Base-by-base conservation (phyloP, 2,888 invertebrate genomes). In the Oligia fasciuncula region DNA sequence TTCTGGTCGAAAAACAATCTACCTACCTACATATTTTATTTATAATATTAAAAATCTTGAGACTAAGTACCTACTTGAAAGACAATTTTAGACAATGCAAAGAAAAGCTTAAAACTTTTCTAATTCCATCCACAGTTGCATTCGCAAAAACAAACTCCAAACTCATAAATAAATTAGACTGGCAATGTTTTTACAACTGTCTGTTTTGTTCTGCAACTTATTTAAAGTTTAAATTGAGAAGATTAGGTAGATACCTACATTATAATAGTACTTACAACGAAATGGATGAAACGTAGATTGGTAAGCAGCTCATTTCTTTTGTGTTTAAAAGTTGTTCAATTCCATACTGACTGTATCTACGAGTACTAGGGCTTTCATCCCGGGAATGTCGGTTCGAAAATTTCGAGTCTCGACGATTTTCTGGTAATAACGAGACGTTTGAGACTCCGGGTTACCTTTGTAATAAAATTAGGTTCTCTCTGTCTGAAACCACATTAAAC, bases 151-250 rank as follows among this genome's bases (percentile, higher is more conserved):
- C 6, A 49, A 76, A 81, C 4, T 67, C 46, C n/a, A 11, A 73
- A 62, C 60, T 40, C 60, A 72, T 74, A 78, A 83, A 86, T 84
- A 86, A 75, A 70, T 86, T 73, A 73, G 0, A 60, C 62, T n/a
- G 4, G 40, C 69, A 71, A 70, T 72, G 35, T 62, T 66, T 76
- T 65, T 35, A 43, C 11, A 85, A 60, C 57, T 67, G 11, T 62
- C n/a, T 19, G 54, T 11, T 11, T 2, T 62, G 65, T 67, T 54
- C 19, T 60, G 66, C 49, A 75, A 72, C 49, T 62, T 69, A 72
- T 66, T 77, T 57, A 78, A 84, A 79, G 9, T 84, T 86, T 63
- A 84, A 84, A 85, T 72, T 82, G 60, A 85, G 54, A 43, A 67
- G 40, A 75, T 83, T 40, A 40, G 35, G 35, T 35, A 29, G 1